Conservation (phyloP, 2,888 invertebrate genomes). For the Meteorus cinctellus region DNA sequence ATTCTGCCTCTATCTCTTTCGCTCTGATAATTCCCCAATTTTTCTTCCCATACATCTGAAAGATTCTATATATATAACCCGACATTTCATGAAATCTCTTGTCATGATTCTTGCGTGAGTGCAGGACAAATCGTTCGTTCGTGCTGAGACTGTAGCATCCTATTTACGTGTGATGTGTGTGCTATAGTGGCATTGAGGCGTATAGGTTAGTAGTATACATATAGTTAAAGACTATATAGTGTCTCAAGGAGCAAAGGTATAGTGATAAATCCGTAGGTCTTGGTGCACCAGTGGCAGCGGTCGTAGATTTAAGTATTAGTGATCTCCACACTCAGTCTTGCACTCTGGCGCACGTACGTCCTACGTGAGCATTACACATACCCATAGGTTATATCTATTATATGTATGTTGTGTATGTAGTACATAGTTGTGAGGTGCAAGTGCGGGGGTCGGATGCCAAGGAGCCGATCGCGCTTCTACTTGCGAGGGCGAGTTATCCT, state of each 20-base stretch:
- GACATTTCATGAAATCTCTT: conserved; percentile 43
- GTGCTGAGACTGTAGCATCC: conserved; percentile 48
- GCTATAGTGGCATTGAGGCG: conserved; percentile 18
- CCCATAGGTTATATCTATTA: not conserved
- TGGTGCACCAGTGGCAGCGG: conserved; percentile 7
- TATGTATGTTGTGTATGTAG: conserved; percentile 1
- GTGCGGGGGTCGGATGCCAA: conserved; percentile 39
- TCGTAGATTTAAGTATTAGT: conserved; percentile 28
- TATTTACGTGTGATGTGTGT: conserved; percentile 18
- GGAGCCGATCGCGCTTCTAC: conserved; percentile 36
- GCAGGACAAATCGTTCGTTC: conserved; percentile 55
- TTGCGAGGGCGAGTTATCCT: conserved; percentile 41
- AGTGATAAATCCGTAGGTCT: conserved; percentile 40
- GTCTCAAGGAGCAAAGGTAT: conserved; percentile 36
- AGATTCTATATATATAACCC: not conserved
- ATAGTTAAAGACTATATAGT: conserved; percentile 22
- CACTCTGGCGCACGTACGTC: conserved; percentile 5
- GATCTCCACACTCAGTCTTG: conserved; percentile 2
- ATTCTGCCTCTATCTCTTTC: not conserved
- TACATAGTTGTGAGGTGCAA: not conserved
- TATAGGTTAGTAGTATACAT: not conserved
- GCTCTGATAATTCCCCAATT: not conserved
- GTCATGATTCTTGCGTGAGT: conserved; percentile 43
- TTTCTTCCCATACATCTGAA: not conserved
- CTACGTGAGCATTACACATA: conserved; percentile 29